phyloP scores from a whole-genome alignment of 2,113 vertebrate species.

The Lepisosteus osseus region DNA sequence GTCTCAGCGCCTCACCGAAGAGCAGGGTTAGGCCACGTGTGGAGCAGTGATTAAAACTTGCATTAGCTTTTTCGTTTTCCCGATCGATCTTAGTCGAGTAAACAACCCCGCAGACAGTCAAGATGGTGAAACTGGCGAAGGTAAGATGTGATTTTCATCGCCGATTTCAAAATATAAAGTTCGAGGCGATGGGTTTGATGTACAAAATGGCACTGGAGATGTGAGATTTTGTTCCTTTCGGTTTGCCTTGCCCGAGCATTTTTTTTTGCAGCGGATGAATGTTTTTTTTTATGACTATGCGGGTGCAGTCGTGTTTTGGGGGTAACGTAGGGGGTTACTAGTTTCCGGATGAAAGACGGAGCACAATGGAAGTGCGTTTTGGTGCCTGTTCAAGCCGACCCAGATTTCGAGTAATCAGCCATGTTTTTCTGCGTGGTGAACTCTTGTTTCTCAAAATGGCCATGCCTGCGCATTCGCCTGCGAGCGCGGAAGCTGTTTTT shows the following conservation, averaged over 20 bases:
- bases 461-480: slow-evolving; percentile 36
- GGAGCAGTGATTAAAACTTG: slow-evolving; percentile 12
- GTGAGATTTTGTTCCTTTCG: too few species aligned
- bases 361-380: background rate
- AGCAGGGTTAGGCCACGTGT: slow-evolving; percentile 56
- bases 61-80: slow-evolving; percentile 11
- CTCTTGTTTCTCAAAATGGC: slow-evolving; percentile 40
- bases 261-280: background rate
- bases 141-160: slow-evolving; percentile 42
- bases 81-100: slow-evolving; percentile 36
- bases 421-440: slow-evolving; percentile 41
- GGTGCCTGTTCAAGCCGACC: slow-evolving; percentile 8
- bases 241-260: background rate
- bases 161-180: slow-evolving; percentile 15
- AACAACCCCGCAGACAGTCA: slow-evolving; percentile 38
- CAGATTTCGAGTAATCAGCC: slow-evolving; percentile 35
- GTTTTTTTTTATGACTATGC: background rate
- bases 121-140: slow-evolving; percentile 72
- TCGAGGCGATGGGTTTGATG: slow-evolving; percentile 17
- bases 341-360: background rate
- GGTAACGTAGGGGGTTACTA: background rate
- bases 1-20: slow-evolving; percentile 33
- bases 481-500: background rate
- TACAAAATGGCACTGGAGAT: background rate
- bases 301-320: too few species aligned